Base-by-base conservation (phyloP, 2,797 vertebrate genomes). In the Fistularia tabacaria region DNA sequence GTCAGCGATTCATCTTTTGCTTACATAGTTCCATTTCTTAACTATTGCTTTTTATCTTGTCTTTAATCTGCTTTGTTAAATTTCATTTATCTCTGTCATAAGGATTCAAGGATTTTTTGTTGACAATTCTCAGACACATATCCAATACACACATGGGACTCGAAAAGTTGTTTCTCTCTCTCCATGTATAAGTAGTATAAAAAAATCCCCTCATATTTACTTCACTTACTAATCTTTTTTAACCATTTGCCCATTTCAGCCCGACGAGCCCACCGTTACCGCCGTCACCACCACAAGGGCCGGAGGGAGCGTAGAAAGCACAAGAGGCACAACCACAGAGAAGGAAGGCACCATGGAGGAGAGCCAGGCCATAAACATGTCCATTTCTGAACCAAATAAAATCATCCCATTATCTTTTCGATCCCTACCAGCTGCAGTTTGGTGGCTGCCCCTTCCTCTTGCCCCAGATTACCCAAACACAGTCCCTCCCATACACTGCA, bases 231-330 rank as follows among this genome's bases (percentile, higher is more conserved):
- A 59, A 13, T 14, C 14, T 52, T 25, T 51, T 9, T 41, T 8
- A 1, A 43, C 37, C 10, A 1, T 57, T 63, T 68, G 64, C 68
- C 13, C 57, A n/a, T 50, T 38, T 11, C 83, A 96, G 94, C 94
- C 72, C 90, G 94, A 69, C 88, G 94, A 73, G 92, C 93, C 37
- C 94, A 96, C 73, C 93, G 95, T 47, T 92, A 90, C 68, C 90
- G 95, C 41, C 91, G 95, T 62, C 94, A 89, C 71, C 95, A 90
- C 78, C 95, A 92, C 90, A 94, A 93, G 88, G 86, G 90, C n/a
- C 92, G 80, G 77, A 93, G 93, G 74, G 94, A 98, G 82, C 91
- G 91, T 84, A 90, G 94, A 75, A 98, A 94, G 93, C 95, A 92
- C 87, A 91, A 84, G 88, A 88, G 83, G 77, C 91, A 92, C 25